phyloP scores from a whole-genome alignment of 1,140 invertebrate genomes.

The Philopotamus ludificatus region DNA sequence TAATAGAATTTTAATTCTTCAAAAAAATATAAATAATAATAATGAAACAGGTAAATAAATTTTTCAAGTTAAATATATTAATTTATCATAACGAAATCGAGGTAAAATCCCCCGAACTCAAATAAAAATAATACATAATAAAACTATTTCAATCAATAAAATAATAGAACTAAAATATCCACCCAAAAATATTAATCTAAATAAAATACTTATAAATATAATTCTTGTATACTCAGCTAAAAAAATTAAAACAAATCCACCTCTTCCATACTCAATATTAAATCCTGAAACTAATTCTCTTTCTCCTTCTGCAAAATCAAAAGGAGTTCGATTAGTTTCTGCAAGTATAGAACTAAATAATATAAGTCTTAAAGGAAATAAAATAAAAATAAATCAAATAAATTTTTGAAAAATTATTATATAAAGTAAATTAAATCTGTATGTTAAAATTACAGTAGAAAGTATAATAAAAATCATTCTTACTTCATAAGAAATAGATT shows the following conservation, averaged over 20 bases:
- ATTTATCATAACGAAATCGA: slow-evolving; percentile 62
- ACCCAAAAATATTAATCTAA: slow-evolving; percentile 57
- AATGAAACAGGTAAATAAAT: slow-evolving; percentile 56
- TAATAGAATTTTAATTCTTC: too few relatives aligned
- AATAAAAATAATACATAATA: slow-evolving; percentile 59
- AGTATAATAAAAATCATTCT: slow-evolving; percentile 60
- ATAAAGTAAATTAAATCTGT: slow-evolving; percentile 46
- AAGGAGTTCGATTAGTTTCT: slow-evolving; percentile 72
- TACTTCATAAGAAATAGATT: slow-evolving; percentile 71
- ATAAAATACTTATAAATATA: slow-evolving; percentile 65
- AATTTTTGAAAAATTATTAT: slow-evolving; percentile 49
- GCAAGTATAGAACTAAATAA: slow-evolving; percentile 62
- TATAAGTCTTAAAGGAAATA: slow-evolving; percentile 55
- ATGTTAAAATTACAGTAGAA: slow-evolving; percentile 52
- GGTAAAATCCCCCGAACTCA: slow-evolving; percentile 62
- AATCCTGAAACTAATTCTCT: slow-evolving; percentile 74
- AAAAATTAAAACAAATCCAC: slow-evolving; percentile 72
- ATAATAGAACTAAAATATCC: slow-evolving; percentile 47
- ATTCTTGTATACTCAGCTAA: slow-evolving; percentile 68
- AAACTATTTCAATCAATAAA: slow-evolving; percentile 55
- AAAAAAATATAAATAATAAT: slow-evolving; percentile 58
- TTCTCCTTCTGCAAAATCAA: slow-evolving; percentile 77
- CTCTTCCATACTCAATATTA: slow-evolving; percentile 71
- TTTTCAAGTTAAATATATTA: slow-evolving; percentile 62
- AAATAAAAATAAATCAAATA: slow-evolving; percentile 56